These are phyloP conservation scores for Trematocara nigrifrons DNA, from an alignment of 2,113 vertebrate species.

Conservation along the genomic window DNA sequence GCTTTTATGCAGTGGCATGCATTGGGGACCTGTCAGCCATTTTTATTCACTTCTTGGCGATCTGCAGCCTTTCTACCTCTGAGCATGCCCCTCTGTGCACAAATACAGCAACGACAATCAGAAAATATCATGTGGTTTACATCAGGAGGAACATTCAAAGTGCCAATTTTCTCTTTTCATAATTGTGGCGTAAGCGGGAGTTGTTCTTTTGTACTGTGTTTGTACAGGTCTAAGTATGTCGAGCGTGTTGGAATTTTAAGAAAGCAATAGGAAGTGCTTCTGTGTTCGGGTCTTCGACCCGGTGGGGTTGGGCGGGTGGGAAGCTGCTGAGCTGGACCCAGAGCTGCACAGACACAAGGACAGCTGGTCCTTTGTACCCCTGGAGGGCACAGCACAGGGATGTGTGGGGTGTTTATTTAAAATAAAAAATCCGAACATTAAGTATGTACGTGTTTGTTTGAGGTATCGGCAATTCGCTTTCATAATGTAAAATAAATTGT, in stretches of 20 bases:
- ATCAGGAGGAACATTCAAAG: not conserved
- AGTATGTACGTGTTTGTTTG: not conserved
- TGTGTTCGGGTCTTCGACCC: not conserved
- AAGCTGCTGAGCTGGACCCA: slow-evolving; percentile 51
- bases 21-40: not conserved
- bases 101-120: not conserved
- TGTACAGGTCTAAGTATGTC: not conserved
- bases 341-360: slow-evolving; percentile 29
- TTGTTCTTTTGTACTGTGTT: not conserved
- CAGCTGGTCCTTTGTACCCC: slow-evolving; percentile 41
- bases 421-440: not conserved
- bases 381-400: slow-evolving; percentile 28
- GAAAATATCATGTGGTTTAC: not conserved
- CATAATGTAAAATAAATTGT: not conserved
- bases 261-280: not conserved
- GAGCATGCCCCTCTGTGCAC: not conserved
- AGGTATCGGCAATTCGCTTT: not conserved
- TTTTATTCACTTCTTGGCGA: not conserved
- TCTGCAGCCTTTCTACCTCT: slow-evolving; percentile 5
- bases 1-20: not conserved
- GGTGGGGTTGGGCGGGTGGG: not conserved
- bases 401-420: slow-evolving; percentile 39
- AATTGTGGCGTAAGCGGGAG: not conserved
- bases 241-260: not conserved
- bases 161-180: not conserved